Evolutionary conservation across 2,113 vertebrate species (phyloP).

Genomic region (Regulus satrapa): DNA sequence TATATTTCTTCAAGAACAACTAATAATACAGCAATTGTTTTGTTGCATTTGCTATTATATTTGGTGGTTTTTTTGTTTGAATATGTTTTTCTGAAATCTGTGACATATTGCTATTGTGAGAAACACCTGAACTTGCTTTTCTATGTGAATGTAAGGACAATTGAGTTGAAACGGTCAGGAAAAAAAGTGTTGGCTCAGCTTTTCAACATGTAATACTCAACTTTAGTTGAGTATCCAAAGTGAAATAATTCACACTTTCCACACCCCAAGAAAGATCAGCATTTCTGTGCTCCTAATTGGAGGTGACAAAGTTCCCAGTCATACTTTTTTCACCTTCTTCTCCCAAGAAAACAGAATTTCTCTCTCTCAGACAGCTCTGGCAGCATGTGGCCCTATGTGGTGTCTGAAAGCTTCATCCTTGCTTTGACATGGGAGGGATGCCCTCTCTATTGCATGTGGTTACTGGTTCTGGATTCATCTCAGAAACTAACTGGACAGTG

Average conservation of each 20-base stretch:
- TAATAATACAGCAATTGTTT: background rate
- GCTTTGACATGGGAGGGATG: background rate
- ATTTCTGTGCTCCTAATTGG: background rate
- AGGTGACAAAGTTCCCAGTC: background rate
- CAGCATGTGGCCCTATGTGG: accelerated
- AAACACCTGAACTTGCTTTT: background rate
- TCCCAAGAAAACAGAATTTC: background rate
- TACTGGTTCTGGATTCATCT: background rate
- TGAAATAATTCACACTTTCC: background rate
- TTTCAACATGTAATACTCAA: background rate
- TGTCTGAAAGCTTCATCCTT: background rate
- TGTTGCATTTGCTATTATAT: background rate
- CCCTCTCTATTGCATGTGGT: accelerated
- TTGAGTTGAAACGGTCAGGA: background rate
- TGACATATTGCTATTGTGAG: background rate
- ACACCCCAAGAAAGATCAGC: background rate
- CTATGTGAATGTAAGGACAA: background rate
- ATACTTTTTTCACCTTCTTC: background rate
- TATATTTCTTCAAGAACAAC: background rate
- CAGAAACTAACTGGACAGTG: background rate
- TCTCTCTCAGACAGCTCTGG: background rate
- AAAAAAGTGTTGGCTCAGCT: background rate
- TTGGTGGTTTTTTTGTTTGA: background rate
- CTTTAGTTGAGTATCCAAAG: background rate
- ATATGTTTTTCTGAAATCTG: background rate